These are phyloP conservation scores for Mystacides longicornis DNA, from an alignment of 2,888 invertebrate genomes.

Conservation along the genomic window DNA sequence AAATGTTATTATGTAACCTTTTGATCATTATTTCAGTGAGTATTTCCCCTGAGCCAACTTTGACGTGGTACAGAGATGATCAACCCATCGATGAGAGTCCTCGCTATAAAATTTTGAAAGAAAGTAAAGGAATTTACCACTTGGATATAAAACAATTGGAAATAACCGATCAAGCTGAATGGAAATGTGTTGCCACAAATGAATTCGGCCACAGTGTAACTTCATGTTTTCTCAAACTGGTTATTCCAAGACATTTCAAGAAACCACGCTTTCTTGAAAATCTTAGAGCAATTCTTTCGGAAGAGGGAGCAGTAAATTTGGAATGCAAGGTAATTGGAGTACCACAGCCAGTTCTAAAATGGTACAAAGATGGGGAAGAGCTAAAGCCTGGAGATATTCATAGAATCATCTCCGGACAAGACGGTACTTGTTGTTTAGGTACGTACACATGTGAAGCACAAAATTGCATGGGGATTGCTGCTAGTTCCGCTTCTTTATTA, in stretches of 20 bases:
- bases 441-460: slow-evolving; percentile 87
- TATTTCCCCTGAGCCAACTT: slow-evolving; percentile 69
- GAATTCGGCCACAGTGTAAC: slow-evolving; percentile 86
- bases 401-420: slow-evolving; percentile 81
- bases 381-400: slow-evolving; percentile 88
- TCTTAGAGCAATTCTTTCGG: slow-evolving; percentile 74
- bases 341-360: slow-evolving; percentile 81
- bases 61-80: slow-evolving; percentile 87
- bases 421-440: slow-evolving; percentile 83
- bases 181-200: slow-evolving; percentile 86
- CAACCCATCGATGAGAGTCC: slow-evolving; percentile 60
- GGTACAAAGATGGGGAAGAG: slow-evolving; percentile 89
- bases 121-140: slow-evolving; percentile 64
- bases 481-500: slow-evolving; percentile 79
- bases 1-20: no score
- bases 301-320: slow-evolving; percentile 83
- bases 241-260: slow-evolving; percentile 82
- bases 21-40: slow-evolving; percentile 67
- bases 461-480: slow-evolving; percentile 86
- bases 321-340: slow-evolving; percentile 91
- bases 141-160: slow-evolving; percentile 68
- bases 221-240: slow-evolving; percentile 75
- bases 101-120: slow-evolving; percentile 60
- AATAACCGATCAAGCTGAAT: slow-evolving; percentile 81
- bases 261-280: slow-evolving; percentile 83